Base-by-base conservation (phyloP, 2,797 vertebrate genomes). In the Alectoris magna region DNA sequence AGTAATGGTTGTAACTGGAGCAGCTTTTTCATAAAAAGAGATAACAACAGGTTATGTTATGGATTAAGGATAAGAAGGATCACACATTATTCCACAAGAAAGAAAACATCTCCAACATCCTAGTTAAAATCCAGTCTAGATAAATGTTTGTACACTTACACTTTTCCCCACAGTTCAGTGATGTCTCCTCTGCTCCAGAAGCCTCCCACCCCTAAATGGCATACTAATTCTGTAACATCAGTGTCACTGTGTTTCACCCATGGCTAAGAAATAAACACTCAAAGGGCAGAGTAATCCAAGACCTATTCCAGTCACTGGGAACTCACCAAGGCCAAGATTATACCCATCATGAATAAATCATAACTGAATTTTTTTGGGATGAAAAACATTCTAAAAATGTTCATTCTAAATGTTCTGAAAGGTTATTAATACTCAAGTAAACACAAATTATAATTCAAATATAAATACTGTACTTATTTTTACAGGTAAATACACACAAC, bases 141-240 rank as follows among this genome's bases (percentile, higher is more conserved):
- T 77, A 92, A 80, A 90, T 48, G 71, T 84, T 73, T 60, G 38
- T 31, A 79, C 9, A 86, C 4, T 16, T 85, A 79, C 22, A n/a
- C 12, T 60, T 76, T 80, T 64, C 27, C 62, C n/a, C 16, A 24
- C 11, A 73, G 26, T 63, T 78, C 34, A 88, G 4, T 67, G 14
- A 62, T 3, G 10, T 64, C 64, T 77, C 78, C 23, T 81, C 46
- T 48, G 8, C 19, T 73, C 16, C 49, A 48, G 22, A 84, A 85
- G 24, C 3, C 36, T 74, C 27, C 22, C 16, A 60, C 2, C 7
- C 9, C 19, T 41, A 48, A 72, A 24, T 2, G 1, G 23, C 23
- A 29, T 26, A 27, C 8, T 70, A 29, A 10, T 91, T 64, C 59
- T 62, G 60, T 44, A 81, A 77, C 23, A 77, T 11, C 23, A 78